A percentile compares a stretch with the other conserved stretches of the same genome.
Conservation (phyloP, 2,113 vertebrate genomes). For the Calidris pugnax region DNA sequence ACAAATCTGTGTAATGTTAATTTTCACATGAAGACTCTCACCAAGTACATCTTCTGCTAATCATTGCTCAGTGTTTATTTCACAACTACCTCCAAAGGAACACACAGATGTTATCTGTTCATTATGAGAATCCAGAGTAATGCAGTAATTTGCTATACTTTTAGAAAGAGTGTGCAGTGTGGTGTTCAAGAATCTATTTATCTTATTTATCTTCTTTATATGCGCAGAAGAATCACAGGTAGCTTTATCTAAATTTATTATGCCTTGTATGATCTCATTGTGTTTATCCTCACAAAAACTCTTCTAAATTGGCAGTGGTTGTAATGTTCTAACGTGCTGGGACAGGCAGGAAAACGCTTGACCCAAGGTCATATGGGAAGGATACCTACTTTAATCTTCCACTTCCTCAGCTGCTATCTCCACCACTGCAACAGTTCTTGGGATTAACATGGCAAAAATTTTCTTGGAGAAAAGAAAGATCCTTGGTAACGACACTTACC, state of each 20-base stretch:
- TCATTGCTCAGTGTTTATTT: not conserved
- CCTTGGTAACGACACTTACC: not conserved
- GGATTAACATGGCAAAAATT: not conserved
- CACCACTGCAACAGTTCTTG: not conserved
- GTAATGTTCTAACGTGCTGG: not conserved
- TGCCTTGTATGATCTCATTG: fast-evolving
- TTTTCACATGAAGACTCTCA: not conserved
- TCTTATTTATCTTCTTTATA: not conserved
- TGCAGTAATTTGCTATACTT: not conserved
- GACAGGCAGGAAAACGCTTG: not conserved
- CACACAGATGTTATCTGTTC: not conserved
- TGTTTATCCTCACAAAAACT: not conserved
- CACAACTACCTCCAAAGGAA: not conserved
- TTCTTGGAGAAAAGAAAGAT: not conserved
- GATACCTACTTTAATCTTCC: not conserved
- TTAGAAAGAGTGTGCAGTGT: fast-evolving
- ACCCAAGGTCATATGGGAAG: not conserved
- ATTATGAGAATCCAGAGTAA: not conserved
- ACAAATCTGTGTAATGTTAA: not conserved
- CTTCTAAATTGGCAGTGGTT: not conserved
- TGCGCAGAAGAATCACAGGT: not conserved
- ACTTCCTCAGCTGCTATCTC: not conserved
- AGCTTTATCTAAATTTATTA: not conserved
- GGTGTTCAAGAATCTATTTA: not conserved
- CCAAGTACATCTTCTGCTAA: not conserved